Base-by-base conservation (phyloP, 2,113 vertebrate genomes). In the Gambusia holbrooki region DNA sequence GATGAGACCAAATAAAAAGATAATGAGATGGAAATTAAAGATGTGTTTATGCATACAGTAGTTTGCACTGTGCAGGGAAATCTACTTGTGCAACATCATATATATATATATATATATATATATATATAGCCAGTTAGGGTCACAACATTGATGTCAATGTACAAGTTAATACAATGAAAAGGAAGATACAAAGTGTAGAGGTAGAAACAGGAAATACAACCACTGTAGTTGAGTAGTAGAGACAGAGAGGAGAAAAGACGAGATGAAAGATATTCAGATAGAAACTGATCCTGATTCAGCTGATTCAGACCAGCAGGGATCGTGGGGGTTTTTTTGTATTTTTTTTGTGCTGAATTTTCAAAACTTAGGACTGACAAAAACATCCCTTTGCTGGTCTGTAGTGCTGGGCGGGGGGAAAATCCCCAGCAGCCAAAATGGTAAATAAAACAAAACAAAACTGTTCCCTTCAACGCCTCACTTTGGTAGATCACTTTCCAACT, bases 41-140 rank as follows among this genome's bases (percentile, higher is more conserved):
- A 89, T 33, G 77, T 90, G 87, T 90, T 76, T 87, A 89, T 88
- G 87, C 87, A 83, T 91, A 92, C 94, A 94, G 92, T 93, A 94
- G 94, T 91, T 93, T 90, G 91, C 92, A 94, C 89, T 71, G 84
- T 91, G 92, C 88, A 84, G 84, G 82, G 81, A 76, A 76, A 73
- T 76, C 83, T 63, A 32, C 79, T 72, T 92, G 92, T 93, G 92
- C 93, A 93, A 90, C 35, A 61, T 78, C 27, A 27, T 27, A 27
- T 27, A 27, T 27, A 27, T 27, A 27, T 27, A 27, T 27, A 27
- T 27, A 40, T 62, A 37, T 54, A 25, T 54, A 25, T 54, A 22
- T 29, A 61, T 78, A 40, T 62, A 40, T 25, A 8, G 25, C 79
- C 45, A 5, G 27, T 75, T 13, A 63, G 40, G 73, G 77, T 87